Evolutionary conservation across 2,797 vertebrate genomes (phyloP).

Genomic region (Ambastaia sidthimunki): DNA sequence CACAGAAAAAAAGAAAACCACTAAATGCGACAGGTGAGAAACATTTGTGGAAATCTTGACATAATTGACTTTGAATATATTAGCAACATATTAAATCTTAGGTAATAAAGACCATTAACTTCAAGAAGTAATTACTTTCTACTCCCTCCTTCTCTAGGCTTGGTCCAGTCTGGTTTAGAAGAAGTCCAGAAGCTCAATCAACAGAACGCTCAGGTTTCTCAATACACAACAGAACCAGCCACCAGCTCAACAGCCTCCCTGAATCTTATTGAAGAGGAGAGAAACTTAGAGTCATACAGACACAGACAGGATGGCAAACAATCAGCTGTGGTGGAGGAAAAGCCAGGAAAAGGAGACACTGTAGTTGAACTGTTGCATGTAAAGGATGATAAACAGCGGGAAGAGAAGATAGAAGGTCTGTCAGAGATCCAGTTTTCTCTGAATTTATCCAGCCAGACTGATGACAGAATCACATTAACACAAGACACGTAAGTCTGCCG

Average conservation of each 20-base stretch:
- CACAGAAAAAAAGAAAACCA: conserved; percentile 80
- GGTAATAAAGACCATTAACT: background rate
- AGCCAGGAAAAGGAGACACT: conserved; percentile 47
- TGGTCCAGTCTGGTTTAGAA: conserved; percentile 68
- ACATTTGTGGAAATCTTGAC: background rate
- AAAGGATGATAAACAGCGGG: conserved; percentile 34
- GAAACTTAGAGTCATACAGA: conserved; percentile 41
- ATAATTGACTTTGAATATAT: background rate
- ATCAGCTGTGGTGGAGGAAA: conserved; percentile 34
- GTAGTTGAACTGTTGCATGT: conserved; percentile 20
- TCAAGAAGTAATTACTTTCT: background rate
- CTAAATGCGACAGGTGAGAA: conserved; percentile 79
- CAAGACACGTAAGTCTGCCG: conserved; percentile 66
- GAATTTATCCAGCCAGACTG: conserved; percentile 52
- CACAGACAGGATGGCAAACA: conserved; percentile 38
- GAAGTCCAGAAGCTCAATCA: conserved; percentile 83
- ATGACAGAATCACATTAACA: conserved; percentile 31
- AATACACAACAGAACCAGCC: conserved; percentile 55
- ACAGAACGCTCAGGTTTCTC: conserved; percentile 78
- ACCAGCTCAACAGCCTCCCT: conserved; percentile 37
- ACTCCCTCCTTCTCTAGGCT: conserved; percentile 71
- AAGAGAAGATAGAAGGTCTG: conserved; percentile 15
- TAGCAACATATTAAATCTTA: too few relatives aligned
- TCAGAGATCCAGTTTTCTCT: background rate
- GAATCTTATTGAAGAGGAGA: conserved; percentile 59